Evolutionary conservation across 53 echinoderm and acorn worm species (phyloP), one percentile per base, ranked within the genome.

Genomic region (Mesocentrotus franciscanus): DNA sequence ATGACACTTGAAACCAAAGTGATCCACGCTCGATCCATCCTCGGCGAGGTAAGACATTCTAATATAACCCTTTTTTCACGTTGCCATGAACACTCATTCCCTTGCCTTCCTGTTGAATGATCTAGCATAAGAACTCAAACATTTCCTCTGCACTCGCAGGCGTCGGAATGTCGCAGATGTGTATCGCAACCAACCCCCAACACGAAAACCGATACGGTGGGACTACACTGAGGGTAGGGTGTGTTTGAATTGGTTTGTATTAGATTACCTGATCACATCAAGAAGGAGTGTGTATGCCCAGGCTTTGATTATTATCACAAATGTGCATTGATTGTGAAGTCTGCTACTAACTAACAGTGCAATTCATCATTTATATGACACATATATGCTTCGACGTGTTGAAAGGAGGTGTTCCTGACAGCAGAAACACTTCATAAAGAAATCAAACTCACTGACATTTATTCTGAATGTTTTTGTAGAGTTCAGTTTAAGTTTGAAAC

Each of bases 161-260:
- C 85, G 56, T 85, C 85, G 22, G 85, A 18, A 36, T 56, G 49
- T 56, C 61, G 33, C 61, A 91, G 68, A 66, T 91, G 24, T 61
- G 61, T 61, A 61, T 64, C 91, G 33, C 66, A 39, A 91, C 0
- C 91, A 64, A 91, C 62, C 61, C 56, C 35, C 12, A 35, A 91
- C 91, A 58, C 10, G 91, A 91, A 91, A 91, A 17, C 64, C 22
- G 33, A 91, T 91, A 91, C 30, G 66, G 35, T 91, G 91, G 91
- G 90, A 90, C 85, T 59, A 26, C 30, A 90, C 61, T 60, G 9
- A 2, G 61, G 30, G 61, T 59, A 32, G 90, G 90, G 91, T 91
- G 91, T 91, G 91, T 58, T 91, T 14, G 33, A 62, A 57, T 2
- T 8, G 8, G 34, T 61, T 66, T 20, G 91, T 61, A 91, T 91